Evolutionary conservation across 2,797 vertebrate genomes (phyloP), one percentile per base, ranked within the genome.

Genomic region (Petrocephalus sullivani): DNA sequence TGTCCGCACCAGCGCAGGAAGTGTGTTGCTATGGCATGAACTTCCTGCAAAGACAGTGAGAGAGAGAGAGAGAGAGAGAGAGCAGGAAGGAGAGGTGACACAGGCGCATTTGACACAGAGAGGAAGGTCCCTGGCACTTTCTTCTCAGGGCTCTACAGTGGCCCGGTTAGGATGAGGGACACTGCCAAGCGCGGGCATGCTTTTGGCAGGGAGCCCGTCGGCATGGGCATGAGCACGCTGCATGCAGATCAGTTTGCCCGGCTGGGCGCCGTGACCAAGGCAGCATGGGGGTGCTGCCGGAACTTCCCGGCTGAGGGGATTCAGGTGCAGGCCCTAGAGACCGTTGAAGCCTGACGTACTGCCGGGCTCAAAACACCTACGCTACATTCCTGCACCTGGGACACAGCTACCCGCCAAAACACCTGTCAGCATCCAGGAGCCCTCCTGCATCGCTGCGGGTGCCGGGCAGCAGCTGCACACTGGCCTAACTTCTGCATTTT

Each of bases 1-100:
- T 86, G 97, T 93, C 75, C 96, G 95, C 91, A 98, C 96, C 89
- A 98, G 94, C 82, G 97, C 93, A 8, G 98, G 97, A 91, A 98
- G 95, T 0, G 96, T 89, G 37, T 95, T 94, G 89, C 96, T 95
- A 89, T 96, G 94, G 90, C 96, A 95, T 91, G 95, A 95, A 93
- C 95, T 94, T 95, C 97, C 98, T 99, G 96, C 91, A 91, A 91
- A 94, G 89, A 94, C 75, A 49, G 75, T 19, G 41, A 81, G 41
- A 81, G 56, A 57, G 85, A 87, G 88, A 58, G 85, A 88, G 94
- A 94, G 81, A 88, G 92, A 90, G 75, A 21, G 87, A 81, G 75
- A 81, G 41, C 19, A 81, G 41, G 78, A 88, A 87, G 71, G 85
- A 88, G 53, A 37, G 88, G 89, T 89, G 89, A 92, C 90, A 91